Base-by-base conservation (phyloP, 2,113 vertebrate genomes). In the Vulpes vulpes region DNA sequence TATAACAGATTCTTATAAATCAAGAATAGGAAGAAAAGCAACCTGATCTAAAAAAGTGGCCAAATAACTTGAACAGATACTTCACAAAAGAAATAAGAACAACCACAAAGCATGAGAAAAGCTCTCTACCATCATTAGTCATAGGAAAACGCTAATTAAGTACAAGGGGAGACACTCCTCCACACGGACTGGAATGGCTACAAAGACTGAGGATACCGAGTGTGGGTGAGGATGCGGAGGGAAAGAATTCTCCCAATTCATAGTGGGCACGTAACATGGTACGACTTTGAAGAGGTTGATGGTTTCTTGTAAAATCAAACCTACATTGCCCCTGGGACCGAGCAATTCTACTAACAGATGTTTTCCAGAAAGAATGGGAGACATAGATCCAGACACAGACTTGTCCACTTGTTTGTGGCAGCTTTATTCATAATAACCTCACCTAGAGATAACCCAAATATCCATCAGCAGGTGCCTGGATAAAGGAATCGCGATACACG, bases 391-490 rank as follows among this genome's bases (percentile, higher is more conserved):
- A 92, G 22, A 76, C 27, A 90, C 80, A n/a, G 53, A 82, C 57
- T 59, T 80, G 20, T 38, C 83, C 22, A 87, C 35, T 43, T 62
- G 22, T 89, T 59, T 87, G 32, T 20, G 25, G 49, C 43, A 84
- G 30, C 25, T 96, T 96, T 94, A 95, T 96, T 94, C 57, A 94
- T 64, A 86, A 64, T 85, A 62, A 81, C 4, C 3, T 62, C 59
- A 73, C 60, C 11, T 85, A 62, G 83, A 85, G 80, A 93, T 80
- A 91, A 59, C 55, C 17, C 60, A 95, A 93, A 30, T 89, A 96
- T 23, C 51, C 43, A 91, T 51, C 78, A 86, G 49, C 22, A 87
- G 57, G 93, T 32, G 76, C 0, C 25, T 7, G 30, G 38, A 84
- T 74, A 67, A 74, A 64, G 17, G 59, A 92, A 79, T 20, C 59